A percentile compares a stretch with the other conserved stretches of the same genome.
Evolutionary conservation across 92 coral and sea anemone species (phyloP).

Genomic region (Phymanthus crucifer): DNA sequence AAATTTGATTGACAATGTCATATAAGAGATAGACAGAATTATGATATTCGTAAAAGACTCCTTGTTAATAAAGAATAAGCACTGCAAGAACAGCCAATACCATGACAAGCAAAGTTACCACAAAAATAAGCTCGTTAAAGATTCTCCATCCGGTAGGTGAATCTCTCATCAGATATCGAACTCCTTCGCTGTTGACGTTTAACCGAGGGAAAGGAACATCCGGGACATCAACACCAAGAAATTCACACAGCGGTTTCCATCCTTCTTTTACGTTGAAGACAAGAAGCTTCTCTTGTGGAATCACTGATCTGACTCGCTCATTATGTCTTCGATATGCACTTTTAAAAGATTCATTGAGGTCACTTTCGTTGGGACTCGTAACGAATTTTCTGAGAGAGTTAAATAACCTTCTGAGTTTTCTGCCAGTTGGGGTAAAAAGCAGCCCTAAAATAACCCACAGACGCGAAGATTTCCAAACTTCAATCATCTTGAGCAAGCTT

Average conservation of each 20-base stretch:
- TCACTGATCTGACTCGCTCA: conserved; percentile 5
- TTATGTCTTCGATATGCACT: conserved; percentile 2
- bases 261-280: conserved; percentile 15
- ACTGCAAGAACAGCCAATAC: neutral
- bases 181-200: neutral
- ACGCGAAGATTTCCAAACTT: neutral
- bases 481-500: neutral
- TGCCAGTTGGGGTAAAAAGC: neutral
- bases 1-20: no score
- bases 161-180: neutral
- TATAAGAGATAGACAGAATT: no score
- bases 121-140: neutral
- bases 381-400: neutral
- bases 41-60: no score
- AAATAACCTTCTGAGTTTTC: neutral
- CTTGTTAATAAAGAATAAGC: no score
- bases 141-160: neutral
- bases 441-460: neutral
- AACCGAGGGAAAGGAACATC: neutral
- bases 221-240: conserved; percentile 8
- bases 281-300: conserved; percentile 5
- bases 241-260: conserved; percentile 16
- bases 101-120: neutral
- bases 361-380: neutral
- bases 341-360: neutral